A percentile compares a stretch with the other conserved stretches of the same genome.
phyloP scores from a whole-genome alignment of 1,140 invertebrate genomes.

The Xylocopa sonorina region DNA sequence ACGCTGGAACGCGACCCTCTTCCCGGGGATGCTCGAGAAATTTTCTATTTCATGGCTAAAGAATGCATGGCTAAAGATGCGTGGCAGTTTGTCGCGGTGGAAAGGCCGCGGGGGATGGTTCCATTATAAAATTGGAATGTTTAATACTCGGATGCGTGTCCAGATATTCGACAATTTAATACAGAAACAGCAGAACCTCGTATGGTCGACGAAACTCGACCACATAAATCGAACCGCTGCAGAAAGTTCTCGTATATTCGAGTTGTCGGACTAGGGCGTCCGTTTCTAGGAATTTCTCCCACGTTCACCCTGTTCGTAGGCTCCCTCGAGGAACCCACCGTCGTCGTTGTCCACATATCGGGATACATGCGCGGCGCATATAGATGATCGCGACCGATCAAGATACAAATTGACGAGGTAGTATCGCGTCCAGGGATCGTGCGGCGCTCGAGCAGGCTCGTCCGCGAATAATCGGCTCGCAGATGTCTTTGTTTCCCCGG shows the following conservation, averaged over 20 bases:
- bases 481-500: constrained; percentile 47
- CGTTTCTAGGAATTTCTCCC: constrained; percentile 5
- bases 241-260: not conserved
- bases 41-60: not conserved
- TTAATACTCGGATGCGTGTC: no score
- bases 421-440: constrained; percentile 7
- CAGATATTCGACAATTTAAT: no score
- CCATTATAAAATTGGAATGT: no score
- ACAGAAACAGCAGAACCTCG: no score
- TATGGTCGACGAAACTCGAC: not conserved
- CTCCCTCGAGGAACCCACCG: not conserved
- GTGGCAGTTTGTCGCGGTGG: not conserved
- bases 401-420: constrained; percentile 39
- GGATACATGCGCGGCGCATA: constrained; percentile 5
- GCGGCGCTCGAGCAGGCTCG: not conserved
- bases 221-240: not conserved
- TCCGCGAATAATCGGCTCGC: constrained; percentile 39
- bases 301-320: not conserved
- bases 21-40: not conserved
- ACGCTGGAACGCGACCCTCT: not conserved
- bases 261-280: not conserved
- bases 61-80: not conserved
- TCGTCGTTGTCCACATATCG: not conserved
- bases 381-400: constrained; percentile 7
- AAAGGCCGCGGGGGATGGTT: no score